Conservation (phyloP, 2,113 vertebrate genomes). For the Mystacornis crossleyi region DNA sequence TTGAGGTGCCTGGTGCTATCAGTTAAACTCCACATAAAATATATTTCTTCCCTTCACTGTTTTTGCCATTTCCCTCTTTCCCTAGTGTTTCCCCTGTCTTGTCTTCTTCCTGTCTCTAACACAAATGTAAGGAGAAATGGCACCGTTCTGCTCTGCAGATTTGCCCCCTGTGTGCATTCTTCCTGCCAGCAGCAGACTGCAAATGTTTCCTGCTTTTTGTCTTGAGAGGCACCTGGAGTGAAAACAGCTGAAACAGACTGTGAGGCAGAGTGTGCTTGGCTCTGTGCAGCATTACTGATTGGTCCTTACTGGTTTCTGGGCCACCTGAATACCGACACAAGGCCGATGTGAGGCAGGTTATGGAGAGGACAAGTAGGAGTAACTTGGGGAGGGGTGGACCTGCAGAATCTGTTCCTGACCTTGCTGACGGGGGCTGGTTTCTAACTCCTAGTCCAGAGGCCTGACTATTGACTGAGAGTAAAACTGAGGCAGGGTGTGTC, state of each 20-base stretch:
- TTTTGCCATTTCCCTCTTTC: background rate
- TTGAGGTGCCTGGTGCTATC: background rate
- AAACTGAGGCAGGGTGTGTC: fast-evolving
- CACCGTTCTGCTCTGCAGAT: background rate
- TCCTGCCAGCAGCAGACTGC: background rate
- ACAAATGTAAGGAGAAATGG: background rate
- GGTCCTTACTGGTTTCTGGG: background rate
- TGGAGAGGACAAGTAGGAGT: background rate
- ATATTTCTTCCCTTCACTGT: background rate
- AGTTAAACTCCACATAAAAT: background rate
- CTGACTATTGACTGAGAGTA: background rate
- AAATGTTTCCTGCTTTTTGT: background rate
- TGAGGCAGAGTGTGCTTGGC: background rate
- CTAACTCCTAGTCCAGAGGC: background rate
- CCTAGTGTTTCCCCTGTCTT: background rate
- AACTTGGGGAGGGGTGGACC: background rate
- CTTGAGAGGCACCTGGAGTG: background rate
- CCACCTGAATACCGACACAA: background rate
- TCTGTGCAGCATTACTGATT: background rate
- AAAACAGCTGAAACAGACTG: background rate
- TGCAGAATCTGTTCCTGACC: background rate
- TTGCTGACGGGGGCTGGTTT: background rate
- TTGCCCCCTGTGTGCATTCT: background rate
- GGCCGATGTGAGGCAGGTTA: background rate
- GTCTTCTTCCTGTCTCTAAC: background rate